These are phyloP conservation scores for Monoplex corrugatus DNA, from an alignment of 2,888 invertebrate species.

Conservation along the genomic window DNA sequence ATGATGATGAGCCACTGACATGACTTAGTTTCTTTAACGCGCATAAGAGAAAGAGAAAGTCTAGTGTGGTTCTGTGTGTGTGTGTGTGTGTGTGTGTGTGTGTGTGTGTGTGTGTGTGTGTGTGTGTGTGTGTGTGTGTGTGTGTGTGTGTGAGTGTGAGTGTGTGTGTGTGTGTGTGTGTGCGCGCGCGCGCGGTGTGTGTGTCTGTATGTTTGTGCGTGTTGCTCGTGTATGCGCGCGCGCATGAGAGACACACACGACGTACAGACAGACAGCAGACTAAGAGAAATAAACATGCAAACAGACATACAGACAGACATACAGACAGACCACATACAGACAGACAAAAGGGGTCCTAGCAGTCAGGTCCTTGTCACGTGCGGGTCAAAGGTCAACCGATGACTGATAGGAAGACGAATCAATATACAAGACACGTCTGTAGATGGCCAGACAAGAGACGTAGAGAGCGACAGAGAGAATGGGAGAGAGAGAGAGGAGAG, in stretches of 20 bases:
- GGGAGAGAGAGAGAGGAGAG: too few species aligned
- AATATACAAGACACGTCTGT: too few species aligned
- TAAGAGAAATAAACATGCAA: background rate
- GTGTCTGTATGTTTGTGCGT: conserved; percentile 12
- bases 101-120: too few species aligned
- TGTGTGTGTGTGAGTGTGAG: background rate
- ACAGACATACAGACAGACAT: background rate
- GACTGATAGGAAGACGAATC: too few species aligned
- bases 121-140: background rate
- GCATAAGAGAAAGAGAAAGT: background rate
- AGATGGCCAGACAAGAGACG: background rate
- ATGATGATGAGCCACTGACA: too few species aligned
- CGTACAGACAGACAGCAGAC: too few species aligned
- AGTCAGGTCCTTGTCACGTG: background rate
- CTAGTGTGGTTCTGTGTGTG: background rate
- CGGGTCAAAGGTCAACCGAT: background rate
- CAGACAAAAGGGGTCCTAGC: background rate
- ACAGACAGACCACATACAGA: background rate
- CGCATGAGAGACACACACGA: background rate
- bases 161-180: background rate
- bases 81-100: too few species aligned
- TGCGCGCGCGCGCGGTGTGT: background rate
- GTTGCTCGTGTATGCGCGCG: conserved; percentile 2
- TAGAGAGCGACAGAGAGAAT: too few species aligned
- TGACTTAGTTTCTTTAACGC: too few species aligned